Conservation (phyloP, 1,140 invertebrate genomes). For the Pachypeltis micranthus region DNA sequence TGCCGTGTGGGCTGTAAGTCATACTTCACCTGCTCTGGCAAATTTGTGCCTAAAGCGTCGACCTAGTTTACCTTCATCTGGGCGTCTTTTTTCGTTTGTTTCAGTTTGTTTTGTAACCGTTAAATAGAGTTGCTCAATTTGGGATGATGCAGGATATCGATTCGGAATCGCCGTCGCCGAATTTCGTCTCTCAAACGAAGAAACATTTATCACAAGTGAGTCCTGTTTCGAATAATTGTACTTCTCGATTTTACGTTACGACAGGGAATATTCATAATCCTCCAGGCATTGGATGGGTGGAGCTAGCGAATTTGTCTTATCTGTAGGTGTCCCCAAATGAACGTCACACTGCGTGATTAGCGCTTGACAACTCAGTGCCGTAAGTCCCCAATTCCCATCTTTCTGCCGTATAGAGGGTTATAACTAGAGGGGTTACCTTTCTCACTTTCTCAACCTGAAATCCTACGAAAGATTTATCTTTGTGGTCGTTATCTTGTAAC, state of each 20-base stretch:
- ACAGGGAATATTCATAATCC: background rate
- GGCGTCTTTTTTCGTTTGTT: too few relatives aligned
- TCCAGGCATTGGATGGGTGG: too few relatives aligned
- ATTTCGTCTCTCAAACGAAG: conserved; percentile 15
- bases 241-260: background rate
- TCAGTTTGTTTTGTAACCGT: background rate
- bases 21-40: too few relatives aligned
- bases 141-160: conserved; percentile 22
- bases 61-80: too few relatives aligned
- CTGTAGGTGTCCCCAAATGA: background rate
- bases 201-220: background rate
- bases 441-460: too few relatives aligned
- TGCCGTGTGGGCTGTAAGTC: too few relatives aligned
- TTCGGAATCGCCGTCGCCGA: conserved; percentile 14
- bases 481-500: too few relatives aligned
- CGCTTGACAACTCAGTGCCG: background rate
- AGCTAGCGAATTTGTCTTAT: background rate
- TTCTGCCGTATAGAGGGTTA: too few relatives aligned
- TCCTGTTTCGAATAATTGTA: background rate
- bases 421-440: too few relatives aligned
- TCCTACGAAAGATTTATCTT: too few relatives aligned
- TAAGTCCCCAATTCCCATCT: background rate
- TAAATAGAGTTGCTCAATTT: background rate
- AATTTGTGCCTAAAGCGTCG: too few relatives aligned
- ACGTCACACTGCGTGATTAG: background rate